Evolutionary conservation across 2,113 vertebrate genomes (phyloP).

Genomic region (Ammodytes marinus): DNA sequence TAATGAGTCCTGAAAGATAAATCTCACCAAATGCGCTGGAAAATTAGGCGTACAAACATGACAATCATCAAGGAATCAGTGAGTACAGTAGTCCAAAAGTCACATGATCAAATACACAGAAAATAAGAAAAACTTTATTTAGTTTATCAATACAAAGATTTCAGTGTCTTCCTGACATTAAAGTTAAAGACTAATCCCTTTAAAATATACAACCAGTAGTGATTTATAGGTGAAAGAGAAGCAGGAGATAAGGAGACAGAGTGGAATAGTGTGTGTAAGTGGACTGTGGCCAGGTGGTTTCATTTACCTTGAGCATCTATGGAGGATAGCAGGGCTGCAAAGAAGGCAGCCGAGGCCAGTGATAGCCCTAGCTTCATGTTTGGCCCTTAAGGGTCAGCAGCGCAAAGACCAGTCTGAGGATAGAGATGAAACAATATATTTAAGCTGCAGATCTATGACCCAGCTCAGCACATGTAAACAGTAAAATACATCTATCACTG

Average conservation of each 20-base stretch:
- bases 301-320: conserved; percentile 96
- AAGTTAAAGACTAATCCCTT: conserved; percentile 37
- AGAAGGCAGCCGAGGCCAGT: conserved; percentile 87
- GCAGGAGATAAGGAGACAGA: conserved; percentile 41
- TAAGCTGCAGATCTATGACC: conserved; percentile 3
- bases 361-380: conserved; percentile 94
- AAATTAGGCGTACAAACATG: conserved; percentile 52
- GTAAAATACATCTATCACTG: background rate
- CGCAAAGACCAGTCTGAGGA: conserved; percentile 92
- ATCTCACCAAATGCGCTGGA: conserved; percentile 14
- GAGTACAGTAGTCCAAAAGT: conserved; percentile 11
- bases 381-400: conserved; percentile 87
- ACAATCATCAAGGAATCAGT: conserved; percentile 39
- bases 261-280: conserved; percentile 38
- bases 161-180: conserved; percentile 31
- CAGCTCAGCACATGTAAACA: background rate
- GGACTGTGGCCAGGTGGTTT: conserved; percentile 41
- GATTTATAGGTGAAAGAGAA: conserved; percentile 33
- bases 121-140: conserved; percentile 74
- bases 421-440: conserved; percentile 44
- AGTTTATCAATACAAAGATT: conserved; percentile 56
- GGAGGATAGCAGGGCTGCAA: conserved; percentile 89
- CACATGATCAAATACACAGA: conserved; percentile 59
- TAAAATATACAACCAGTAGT: conserved; percentile 31
- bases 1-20: conserved; percentile 14